Evolutionary conservation across 2,797 vertebrate species (phyloP).

Genomic region (Acipenser oxyrinchus): DNA sequence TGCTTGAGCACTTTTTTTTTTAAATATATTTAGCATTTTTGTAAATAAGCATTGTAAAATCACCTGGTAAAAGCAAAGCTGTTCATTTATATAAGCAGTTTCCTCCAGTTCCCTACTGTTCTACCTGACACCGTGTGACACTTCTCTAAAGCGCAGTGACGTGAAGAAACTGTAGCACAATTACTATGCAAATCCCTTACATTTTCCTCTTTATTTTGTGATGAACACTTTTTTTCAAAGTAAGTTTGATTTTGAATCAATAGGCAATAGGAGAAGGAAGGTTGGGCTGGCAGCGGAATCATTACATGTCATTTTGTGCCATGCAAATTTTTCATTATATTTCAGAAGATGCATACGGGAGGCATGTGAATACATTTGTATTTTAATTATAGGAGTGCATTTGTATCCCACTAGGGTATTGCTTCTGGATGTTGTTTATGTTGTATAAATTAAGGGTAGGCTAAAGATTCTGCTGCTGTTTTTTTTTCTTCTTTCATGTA

Average conservation of each 20-base stretch:
- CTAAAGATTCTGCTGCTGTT: not conserved
- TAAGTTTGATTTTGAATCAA: slow-evolving; percentile 42
- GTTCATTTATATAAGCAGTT: slow-evolving; percentile 27
- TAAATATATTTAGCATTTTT: slow-evolving; percentile 13
- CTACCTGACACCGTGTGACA: slow-evolving; percentile 37
- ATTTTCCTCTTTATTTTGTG: slow-evolving; percentile 21
- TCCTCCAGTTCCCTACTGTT: slow-evolving; percentile 32
- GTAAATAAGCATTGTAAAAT: slow-evolving; percentile 14
- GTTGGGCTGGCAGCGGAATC: slow-evolving; percentile 30
- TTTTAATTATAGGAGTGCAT: slow-evolving; percentile 18
- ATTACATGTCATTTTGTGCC: slow-evolving; percentile 36
- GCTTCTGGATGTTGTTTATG: slow-evolving; percentile 5
- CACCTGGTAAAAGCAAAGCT: slow-evolving; percentile 15
- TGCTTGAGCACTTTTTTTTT: slow-evolving; percentile 1
- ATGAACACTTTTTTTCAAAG: slow-evolving; percentile 29
- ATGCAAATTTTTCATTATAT: slow-evolving; percentile 5
- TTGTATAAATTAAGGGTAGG: slow-evolving; percentile 3
- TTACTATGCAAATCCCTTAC: slow-evolving; percentile 34
- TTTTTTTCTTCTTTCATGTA: no score
- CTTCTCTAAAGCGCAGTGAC: slow-evolving; percentile 39
- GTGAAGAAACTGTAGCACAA: slow-evolving; percentile 36
- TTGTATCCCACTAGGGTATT: slow-evolving; percentile 1
- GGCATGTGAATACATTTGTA: slow-evolving; percentile 15
- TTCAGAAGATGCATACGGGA: not conserved
- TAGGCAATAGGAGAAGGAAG: slow-evolving; percentile 49